Conservation (phyloP, 2,113 vertebrate genomes). For the Verasper variegatus region DNA sequence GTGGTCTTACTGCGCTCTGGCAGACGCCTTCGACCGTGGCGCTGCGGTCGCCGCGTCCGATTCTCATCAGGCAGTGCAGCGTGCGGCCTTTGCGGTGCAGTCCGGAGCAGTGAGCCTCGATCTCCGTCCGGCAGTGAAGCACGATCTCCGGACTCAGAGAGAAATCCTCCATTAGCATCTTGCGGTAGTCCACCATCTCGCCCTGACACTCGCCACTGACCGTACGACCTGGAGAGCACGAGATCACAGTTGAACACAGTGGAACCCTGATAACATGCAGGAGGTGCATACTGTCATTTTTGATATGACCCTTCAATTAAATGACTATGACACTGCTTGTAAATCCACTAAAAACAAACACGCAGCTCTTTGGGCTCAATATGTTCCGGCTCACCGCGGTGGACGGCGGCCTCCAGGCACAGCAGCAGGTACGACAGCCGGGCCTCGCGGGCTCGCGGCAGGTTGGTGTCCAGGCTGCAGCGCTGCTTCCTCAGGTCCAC, state of each 20-base stretch:
- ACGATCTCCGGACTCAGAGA: slow-evolving; percentile 97
- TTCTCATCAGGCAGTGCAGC: slow-evolving; percentile 96
- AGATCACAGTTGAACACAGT: not conserved
- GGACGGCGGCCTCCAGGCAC: slow-evolving; percentile 94
- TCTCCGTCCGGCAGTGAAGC: slow-evolving; percentile 93
- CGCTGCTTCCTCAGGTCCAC: slow-evolving; percentile 93
- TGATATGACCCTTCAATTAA: no score
- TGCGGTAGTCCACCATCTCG: slow-evolving; percentile 96
- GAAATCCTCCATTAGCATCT: slow-evolving; percentile 99
- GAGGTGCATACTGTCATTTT: no score
- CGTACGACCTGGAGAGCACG: slow-evolving; percentile 83
- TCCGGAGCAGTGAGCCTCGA: slow-evolving; percentile 94
- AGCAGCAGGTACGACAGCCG: slow-evolving; percentile 96
- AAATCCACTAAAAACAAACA: no score
- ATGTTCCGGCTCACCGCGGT: slow-evolving; percentile 84
- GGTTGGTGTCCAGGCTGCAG: slow-evolving; percentile 93
- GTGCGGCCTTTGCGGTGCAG: slow-evolving; percentile 96
- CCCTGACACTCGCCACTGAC: slow-evolving; percentile 97
- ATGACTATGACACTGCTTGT: no score
- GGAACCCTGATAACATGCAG: not conserved
- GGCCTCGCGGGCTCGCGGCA: slow-evolving; percentile 93
- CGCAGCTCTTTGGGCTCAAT: not conserved
- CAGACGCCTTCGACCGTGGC: slow-evolving; percentile 86
- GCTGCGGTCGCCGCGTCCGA: slow-evolving; percentile 89
- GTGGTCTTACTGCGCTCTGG: slow-evolving; percentile 88